Evolutionary conservation across 2,888 invertebrate species (phyloP).

Genomic region (Oxytorus armatus): DNA sequence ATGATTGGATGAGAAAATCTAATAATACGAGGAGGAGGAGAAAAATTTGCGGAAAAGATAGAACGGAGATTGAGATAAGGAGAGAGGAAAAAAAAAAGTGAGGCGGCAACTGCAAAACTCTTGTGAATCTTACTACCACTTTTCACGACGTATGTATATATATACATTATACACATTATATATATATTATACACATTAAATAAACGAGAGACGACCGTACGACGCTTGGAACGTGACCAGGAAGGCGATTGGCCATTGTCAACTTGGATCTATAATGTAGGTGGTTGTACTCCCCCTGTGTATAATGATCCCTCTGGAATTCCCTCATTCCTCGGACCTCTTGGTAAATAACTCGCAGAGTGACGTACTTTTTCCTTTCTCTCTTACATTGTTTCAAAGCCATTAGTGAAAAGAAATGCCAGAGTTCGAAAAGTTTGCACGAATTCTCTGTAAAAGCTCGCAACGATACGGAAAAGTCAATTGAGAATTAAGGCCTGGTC

Average conservation of each 20-base stretch:
- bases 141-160: constrained; percentile 28
- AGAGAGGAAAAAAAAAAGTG: background rate
- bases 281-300: constrained; percentile 21
- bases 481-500: no score
- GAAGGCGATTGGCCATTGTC: constrained; percentile 55
- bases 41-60: constrained; percentile 13
- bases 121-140: constrained; percentile 33
- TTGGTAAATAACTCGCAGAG: constrained; percentile 16
- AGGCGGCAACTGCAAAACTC: constrained; percentile 35
- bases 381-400: background rate
- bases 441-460: no score
- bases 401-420: background rate
- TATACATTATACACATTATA: constrained; percentile 18
- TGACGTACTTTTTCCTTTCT: background rate
- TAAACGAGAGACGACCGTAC: constrained; percentile 9
- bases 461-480: no score
- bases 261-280: constrained; percentile 27
- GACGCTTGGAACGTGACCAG: constrained; percentile 57
- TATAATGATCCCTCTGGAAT: constrained; percentile 21
- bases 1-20: constrained; percentile 58
- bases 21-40: constrained; percentile 27
- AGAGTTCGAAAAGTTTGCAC: background rate
- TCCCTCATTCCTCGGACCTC: constrained; percentile 7
- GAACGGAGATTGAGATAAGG: constrained; percentile 43
- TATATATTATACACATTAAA: no score